Evolutionary conservation across 2,113 vertebrate genomes (phyloP).

Genomic region (Elachura formosa): DNA sequence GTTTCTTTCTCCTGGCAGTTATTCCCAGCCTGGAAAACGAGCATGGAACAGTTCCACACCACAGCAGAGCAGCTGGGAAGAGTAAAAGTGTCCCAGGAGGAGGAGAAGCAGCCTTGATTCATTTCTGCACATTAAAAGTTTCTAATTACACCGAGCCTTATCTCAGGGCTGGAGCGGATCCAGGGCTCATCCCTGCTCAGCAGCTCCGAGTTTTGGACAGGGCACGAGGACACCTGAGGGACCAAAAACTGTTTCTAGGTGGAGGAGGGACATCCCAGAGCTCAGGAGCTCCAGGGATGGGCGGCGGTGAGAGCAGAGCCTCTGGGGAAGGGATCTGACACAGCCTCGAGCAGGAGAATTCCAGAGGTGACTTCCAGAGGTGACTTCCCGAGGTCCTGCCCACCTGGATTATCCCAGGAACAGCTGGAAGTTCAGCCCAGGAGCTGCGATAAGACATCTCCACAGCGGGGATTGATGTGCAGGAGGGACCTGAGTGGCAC

Average conservation of each 20-base stretch:
- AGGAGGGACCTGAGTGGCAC: background rate
- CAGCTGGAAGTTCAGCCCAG: background rate
- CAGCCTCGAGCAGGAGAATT: background rate
- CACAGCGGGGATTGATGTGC: background rate
- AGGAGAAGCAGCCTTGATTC: constrained; percentile 36
- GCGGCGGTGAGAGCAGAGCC: background rate
- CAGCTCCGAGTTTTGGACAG: background rate
- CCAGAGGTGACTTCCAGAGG: background rate
- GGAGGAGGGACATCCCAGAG: background rate
- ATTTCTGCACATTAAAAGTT: constrained; percentile 10
- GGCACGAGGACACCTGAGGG: background rate
- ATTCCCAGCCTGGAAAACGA: background rate
- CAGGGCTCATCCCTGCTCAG: background rate
- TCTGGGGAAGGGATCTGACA: background rate
- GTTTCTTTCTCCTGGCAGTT: background rate
- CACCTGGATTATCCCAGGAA: background rate
- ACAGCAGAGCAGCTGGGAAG: background rate
- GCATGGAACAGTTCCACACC: background rate
- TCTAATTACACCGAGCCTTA: constrained; percentile 30
- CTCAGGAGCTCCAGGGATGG: background rate
- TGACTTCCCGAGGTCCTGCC: background rate
- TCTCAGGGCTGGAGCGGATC: background rate
- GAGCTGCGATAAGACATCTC: background rate
- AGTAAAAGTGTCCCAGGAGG: constrained; percentile 28
- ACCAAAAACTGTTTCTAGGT: background rate